Base-by-base conservation (phyloP, 2,113 vertebrate species). In the Gavialis gangeticus region DNA sequence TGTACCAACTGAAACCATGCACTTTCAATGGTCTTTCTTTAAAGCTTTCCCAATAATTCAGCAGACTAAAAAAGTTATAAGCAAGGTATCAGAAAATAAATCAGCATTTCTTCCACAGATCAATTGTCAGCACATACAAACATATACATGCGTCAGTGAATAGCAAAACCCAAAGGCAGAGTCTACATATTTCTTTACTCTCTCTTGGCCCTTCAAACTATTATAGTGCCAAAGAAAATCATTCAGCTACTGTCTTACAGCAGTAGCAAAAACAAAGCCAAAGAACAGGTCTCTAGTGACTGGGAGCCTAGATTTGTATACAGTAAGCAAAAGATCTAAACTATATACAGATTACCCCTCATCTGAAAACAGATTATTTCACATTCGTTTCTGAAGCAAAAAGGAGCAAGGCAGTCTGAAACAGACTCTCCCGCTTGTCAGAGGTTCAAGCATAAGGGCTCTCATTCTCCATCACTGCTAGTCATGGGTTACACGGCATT, bases 251-350 rank as follows among this genome's bases (percentile, higher is more conserved):
- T 94, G 75, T 95, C 46, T 94, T 91, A 86, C 57, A 91, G 21
- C 80, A 88, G 93, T 88, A 95, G 92, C 85, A 95, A 92, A 93
- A 91, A 62, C 75, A 84, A 94, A 82, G 89, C 87, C 84, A 95
- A 37, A 91, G 62, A 81, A 82, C 34, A 94, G 54, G 79, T 96
- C 87, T 76, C 73, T 75, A 80, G 54, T 1, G 83, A 88, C 77
- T 34, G 79, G 78, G 88, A 66, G 17, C 22, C 37, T 92, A 60
- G 80, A 28, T 21, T 86, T 46, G 16, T 79, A 77, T 59, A 19
- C 75, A 78, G 14, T 0, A 4, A 91, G 92, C 22, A 9, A 24
- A 85, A 71, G 75, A 75, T 82, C 14, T 64, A 37, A 66, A 77
- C 30, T 22, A 76, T 7, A 46, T 87, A 88, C 82, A 92, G 28